Conservation (phyloP, 2,113 vertebrate genomes). For the Kryptolebias marmoratus region DNA sequence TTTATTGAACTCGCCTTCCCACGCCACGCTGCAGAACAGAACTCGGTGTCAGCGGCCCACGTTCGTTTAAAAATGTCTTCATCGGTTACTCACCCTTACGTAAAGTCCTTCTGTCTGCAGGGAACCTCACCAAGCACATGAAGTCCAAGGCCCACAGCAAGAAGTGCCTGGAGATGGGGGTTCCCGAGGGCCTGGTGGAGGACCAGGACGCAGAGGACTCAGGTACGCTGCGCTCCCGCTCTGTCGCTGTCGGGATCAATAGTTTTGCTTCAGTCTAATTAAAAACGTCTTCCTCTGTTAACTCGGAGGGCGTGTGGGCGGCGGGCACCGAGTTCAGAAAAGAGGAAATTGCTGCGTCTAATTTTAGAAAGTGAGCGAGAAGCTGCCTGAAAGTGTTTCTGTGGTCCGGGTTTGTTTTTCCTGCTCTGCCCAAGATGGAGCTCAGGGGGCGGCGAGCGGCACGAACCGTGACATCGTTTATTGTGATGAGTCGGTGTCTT, state of each 20-base stretch:
- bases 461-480: background rate
- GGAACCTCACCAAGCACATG: slow-evolving; percentile 99
- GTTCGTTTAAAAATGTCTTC: slow-evolving; percentile 78
- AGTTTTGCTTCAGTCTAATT: slow-evolving; percentile 73
- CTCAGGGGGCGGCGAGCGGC: slow-evolving; percentile 30
- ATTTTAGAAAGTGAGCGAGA: slow-evolving; percentile 74
- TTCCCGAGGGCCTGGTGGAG: slow-evolving; percentile 88
- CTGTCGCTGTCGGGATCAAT: slow-evolving; percentile 69
- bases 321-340: slow-evolving; percentile 71
- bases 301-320: slow-evolving; percentile 77
- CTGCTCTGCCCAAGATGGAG: slow-evolving; percentile 59
- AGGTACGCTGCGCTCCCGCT: slow-evolving; percentile 78
- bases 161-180: slow-evolving; percentile 97
- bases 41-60: slow-evolving; percentile 79
- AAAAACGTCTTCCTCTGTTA: slow-evolving; percentile 75
- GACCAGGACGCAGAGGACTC: slow-evolving; percentile 96
- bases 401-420: slow-evolving; percentile 69
- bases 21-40: slow-evolving; percentile 74
- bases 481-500: background rate
- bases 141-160: slow-evolving; percentile 99
- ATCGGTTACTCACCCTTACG: slow-evolving; percentile 77
- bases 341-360: slow-evolving; percentile 82
- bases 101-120: slow-evolving; percentile 77
- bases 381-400: slow-evolving; percentile 68
- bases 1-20: slow-evolving; percentile 75